Conservation (phyloP, 2,797 vertebrate species). For the Characodon lateralis region DNA sequence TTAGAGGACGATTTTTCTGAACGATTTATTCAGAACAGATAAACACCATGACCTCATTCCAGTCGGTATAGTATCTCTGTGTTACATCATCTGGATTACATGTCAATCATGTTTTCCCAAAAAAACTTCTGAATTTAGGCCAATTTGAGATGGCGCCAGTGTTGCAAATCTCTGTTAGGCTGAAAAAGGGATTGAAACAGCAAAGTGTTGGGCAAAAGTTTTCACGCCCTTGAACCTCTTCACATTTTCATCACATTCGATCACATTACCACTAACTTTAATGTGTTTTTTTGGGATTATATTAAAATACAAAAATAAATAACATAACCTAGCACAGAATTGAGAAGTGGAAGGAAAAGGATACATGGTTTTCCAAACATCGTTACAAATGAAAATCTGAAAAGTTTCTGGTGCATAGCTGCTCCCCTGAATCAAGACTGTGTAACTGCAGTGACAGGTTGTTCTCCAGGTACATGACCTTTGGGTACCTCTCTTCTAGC, state of each 20-base stretch:
- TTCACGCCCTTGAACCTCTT: background rate
- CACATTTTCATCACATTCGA: background rate
- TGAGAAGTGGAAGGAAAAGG: background rate
- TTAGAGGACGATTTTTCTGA: conserved; percentile 1
- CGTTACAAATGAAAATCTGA: background rate
- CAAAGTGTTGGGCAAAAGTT: background rate
- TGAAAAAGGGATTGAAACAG: conserved; percentile 12
- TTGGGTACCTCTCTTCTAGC: too few species aligned
- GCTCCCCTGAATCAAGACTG: background rate
- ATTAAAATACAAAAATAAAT: background rate
- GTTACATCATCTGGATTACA: conserved; percentile 47
- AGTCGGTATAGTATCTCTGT: conserved; percentile 30
- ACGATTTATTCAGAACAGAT: conserved; percentile 36
- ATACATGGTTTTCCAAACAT: background rate
- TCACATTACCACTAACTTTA: background rate
- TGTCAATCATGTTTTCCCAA: conserved; percentile 39
- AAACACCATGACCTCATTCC: conserved; percentile 48
- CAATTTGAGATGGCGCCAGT: conserved; percentile 54
- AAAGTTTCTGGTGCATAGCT: background rate
- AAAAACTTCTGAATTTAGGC: conserved; percentile 33
- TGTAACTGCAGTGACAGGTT: background rate
- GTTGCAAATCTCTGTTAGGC: conserved; percentile 30
- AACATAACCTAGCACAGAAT: too few species aligned
- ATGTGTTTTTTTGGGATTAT: background rate
- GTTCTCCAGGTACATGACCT: too few species aligned